Evolutionary conservation across 2,113 vertebrate genomes (phyloP), one percentile per base, ranked within the genome.

Genomic region (Abramis brama): DNA sequence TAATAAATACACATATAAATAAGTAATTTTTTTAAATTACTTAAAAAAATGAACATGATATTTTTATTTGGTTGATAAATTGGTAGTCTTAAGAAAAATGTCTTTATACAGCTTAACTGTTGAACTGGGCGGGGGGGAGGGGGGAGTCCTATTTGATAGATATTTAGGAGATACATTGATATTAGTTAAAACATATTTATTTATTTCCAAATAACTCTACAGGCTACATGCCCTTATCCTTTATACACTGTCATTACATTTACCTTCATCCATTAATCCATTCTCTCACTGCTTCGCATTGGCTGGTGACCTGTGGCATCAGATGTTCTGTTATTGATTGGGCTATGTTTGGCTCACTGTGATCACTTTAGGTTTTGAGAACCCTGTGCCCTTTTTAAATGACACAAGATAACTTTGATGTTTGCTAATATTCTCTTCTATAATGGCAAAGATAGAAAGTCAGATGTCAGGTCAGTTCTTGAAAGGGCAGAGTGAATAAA

Each of bases 261-360:
- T 73, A 5, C 70, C 11, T 74, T 47, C 5, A 47, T 52, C 45
- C 25, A 52, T 76, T 25, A 62, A 60, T 62, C 77, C 7, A 43
- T 43, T 59, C 13, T 15, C 19, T 79, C 55, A 23, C 21, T 79
- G 21, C 57, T 43, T 79, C 27, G 33, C 33, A 62, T 19, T 62
- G 55, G 21, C 21, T 62, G 33, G 57, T 79, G 77, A 79, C 77
- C 33, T 79, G 57, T 79, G 77, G 77, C 77, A 79, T 79, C 77
- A 62, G 55, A 60, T 79, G 77, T 23, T 57, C 23, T 79, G 3
- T 39, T 79, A 79, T 79, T 79, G 77, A 79, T 62, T 25, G 2
- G 77, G 60, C 55, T 79, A 62, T 79, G 36, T 79, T 79, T 79
- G 36, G 57, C 36, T 79, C 77, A 2, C 77, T 79, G 57, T 62